These are phyloP conservation scores for Armadillidium nasatum DNA, from an alignment of 1,140 invertebrate species.

Conservation along the genomic window DNA sequence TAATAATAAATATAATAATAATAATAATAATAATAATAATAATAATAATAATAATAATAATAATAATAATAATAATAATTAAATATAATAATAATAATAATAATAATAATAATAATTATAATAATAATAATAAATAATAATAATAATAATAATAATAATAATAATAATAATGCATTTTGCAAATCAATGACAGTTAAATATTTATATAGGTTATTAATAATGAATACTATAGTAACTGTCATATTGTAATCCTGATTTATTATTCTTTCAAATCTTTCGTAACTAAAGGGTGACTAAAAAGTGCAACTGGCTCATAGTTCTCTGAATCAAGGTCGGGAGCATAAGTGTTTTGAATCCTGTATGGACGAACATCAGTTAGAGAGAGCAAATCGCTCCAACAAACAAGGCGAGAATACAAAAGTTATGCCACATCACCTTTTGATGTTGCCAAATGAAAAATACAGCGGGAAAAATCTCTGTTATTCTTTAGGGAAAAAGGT, in stretches of 20 bases:
- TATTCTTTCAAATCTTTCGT: neutral
- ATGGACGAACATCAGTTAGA: neutral
- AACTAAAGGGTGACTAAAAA: neutral
- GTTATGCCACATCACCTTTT: constrained; percentile 10
- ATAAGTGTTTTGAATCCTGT: neutral
- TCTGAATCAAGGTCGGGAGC: neutral
- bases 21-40: too few relatives aligned
- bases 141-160: too few relatives aligned
- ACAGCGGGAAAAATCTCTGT: constrained; percentile 1
- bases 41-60: too few relatives aligned
- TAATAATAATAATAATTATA: too few relatives aligned
- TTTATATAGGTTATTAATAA: neutral
- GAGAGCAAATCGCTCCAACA: neutral
- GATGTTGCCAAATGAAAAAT: constrained; percentile 10
- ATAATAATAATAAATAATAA: too few relatives aligned
- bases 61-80: too few relatives aligned
- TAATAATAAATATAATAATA: too few relatives aligned
- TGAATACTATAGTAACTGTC: neutral
- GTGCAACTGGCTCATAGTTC: neutral
- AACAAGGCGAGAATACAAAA: neutral
- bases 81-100: too few relatives aligned
- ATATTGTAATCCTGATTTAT: neutral
- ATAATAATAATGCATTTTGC: too few relatives aligned
- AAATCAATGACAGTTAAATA: neutral
- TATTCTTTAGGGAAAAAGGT: constrained; percentile 9